A percentile compares a stretch with the other conserved stretches of the same genome.
phyloP scores from a whole-genome alignment of 2,888 invertebrate genomes.

The Epinotia bilunana region DNA sequence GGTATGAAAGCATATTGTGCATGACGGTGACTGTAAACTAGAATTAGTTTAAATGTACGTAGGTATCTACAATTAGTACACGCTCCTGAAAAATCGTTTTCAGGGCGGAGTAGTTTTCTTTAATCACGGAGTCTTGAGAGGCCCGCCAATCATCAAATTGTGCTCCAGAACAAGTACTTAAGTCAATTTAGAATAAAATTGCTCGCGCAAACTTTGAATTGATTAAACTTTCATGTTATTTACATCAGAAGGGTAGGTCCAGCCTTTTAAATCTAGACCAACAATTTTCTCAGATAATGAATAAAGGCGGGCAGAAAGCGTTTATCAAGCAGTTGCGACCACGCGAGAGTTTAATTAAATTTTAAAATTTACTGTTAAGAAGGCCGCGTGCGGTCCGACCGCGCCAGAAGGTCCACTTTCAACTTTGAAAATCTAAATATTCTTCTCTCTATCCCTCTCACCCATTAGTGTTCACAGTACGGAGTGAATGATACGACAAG shows the following conservation, averaged over 20 bases:
- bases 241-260: slow-evolving; percentile 37
- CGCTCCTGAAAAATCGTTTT: no score
- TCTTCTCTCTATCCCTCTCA: slow-evolving; percentile 11
- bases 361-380: slow-evolving; percentile 77
- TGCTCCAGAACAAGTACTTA: neutral
- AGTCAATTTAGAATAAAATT: slow-evolving; percentile 12
- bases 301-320: slow-evolving; percentile 67
- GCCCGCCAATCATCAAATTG: neutral
- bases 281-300: slow-evolving; percentile 55
- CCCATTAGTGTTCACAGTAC: neutral
- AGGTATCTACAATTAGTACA: no score
- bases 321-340: slow-evolving; percentile 75
- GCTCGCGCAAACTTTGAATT: slow-evolving; percentile 20
- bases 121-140: neutral
- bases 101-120: neutral
- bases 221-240: slow-evolving; percentile 33
- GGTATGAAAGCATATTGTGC: no score
- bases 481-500: neutral
- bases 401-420: slow-evolving; percentile 49
- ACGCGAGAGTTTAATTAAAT: slow-evolving; percentile 78
- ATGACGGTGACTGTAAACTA: no score
- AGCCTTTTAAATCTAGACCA: slow-evolving; percentile 43
- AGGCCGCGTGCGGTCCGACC: slow-evolving; percentile 61
- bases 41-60: no score
- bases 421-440: neutral